A percentile compares a stretch with the other conserved stretches of the same genome.
These are phyloP conservation scores for Scolopax rusticola DNA, from an alignment of 2,797 vertebrate genomes.

Conservation along the genomic window DNA sequence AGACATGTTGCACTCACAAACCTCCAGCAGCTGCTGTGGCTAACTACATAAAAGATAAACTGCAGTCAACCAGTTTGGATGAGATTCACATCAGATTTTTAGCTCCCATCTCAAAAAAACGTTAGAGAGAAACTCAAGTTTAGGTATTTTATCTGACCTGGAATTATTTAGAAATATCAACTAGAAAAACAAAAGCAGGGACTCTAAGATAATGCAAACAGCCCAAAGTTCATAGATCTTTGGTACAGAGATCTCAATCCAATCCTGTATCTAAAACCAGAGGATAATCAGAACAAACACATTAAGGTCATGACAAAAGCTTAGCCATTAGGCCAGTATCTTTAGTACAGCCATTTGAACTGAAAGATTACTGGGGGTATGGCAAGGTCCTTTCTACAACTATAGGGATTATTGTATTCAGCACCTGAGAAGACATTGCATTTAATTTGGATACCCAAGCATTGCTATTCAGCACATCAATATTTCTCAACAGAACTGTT, in stretches of 20 bases:
- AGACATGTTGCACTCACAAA: not conserved
- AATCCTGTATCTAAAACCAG: not conserved
- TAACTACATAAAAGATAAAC: not conserved
- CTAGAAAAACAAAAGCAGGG: not conserved
- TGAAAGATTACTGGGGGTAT: not conserved
- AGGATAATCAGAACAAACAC: not conserved
- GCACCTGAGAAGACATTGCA: not conserved
- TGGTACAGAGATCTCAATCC: not conserved
- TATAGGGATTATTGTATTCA: fast-evolving
- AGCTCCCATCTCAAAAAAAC: not conserved
- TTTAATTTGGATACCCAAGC: not conserved
- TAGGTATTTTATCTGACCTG: not conserved
- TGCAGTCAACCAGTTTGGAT: not conserved
- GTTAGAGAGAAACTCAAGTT: not conserved
- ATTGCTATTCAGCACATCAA: not conserved
- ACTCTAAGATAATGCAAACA: not conserved
- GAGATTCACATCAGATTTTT: not conserved
- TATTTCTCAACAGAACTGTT: not conserved
- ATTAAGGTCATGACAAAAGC: not conserved
- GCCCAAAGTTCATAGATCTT: not conserved
- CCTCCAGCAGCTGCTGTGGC: not conserved
- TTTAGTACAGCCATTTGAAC: not conserved
- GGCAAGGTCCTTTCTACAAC: not conserved
- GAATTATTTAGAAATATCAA: not conserved
- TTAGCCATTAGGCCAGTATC: not conserved